Evolutionary conservation across 2,888 invertebrate species (phyloP), one percentile per base, ranked within the genome.

Genomic region (Cryptophagus acutangulus): DNA sequence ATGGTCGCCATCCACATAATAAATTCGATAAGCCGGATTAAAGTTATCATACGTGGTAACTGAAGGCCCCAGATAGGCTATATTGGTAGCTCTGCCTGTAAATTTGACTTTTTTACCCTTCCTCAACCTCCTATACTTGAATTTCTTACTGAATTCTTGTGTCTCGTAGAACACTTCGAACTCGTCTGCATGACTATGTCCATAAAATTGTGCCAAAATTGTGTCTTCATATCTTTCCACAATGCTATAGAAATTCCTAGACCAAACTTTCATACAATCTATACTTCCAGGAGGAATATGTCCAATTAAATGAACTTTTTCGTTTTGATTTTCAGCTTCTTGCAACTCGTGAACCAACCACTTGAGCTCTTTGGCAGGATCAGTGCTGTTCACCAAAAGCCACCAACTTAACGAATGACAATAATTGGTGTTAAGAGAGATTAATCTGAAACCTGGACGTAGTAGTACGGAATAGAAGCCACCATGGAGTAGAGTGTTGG

Each of bases 361-460:
- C 59, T 91, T 86, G 16, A 97, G 73, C 65, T 96, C 91, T 8
- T 87, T 88, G 0, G 91, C 92, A 1, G 96, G 96, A 72, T 97
- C 96, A 0, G 94, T 95, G 55, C 92, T 91, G 68, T 97, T 95
- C 46, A 96, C 74, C n/a, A 91, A 71, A 33, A 92, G 73, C 92
- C 92, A 93, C 94, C 93, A 95, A 72, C 92, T 95, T 59, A 87
- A 84, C 57, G 88, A 88, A 64, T 93, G 91, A 67, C 94, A 94
- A 69, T 90, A 93, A 70, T 95, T 95, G 79, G 88, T 93, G 63
- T 95, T 95, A 10, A 95, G 73, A 0, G 94, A 93, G 48, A 95
- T 84, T 42, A 95, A 80, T 38, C 93, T 78, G 65, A 95, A 89
- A 8, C 91, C 91, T 0, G 91, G 90, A 17, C 87, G 77, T 3